phyloP scores from a whole-genome alignment of 53 echinoderm and acorn worm genomes.

The Paracentrotus lividus region DNA sequence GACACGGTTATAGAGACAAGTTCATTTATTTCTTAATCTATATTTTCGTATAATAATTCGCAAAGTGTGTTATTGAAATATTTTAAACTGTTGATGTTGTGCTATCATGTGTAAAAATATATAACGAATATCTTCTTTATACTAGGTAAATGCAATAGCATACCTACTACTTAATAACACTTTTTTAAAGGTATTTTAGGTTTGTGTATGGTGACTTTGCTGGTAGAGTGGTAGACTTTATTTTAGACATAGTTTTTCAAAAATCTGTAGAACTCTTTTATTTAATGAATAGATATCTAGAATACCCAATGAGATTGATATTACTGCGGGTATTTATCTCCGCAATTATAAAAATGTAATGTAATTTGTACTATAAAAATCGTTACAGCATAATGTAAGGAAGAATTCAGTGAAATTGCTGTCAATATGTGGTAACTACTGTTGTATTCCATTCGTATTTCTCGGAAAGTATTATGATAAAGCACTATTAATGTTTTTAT shows the following conservation, averaged over 20 bases:
- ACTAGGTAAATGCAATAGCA: not conserved
- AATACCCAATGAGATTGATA: not conserved
- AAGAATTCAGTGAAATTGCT: too few relatives aligned
- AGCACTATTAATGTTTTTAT: too few relatives aligned
- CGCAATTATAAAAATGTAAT: not conserved
- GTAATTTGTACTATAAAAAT: slow-evolving; percentile 14
- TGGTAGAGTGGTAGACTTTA: not conserved
- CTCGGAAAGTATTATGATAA: too few relatives aligned
- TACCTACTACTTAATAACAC: not conserved
- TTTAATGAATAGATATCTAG: not conserved
- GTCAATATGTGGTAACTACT: too few relatives aligned
- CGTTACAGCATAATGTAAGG: not conserved
- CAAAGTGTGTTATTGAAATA: not conserved
- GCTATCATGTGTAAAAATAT: not conserved
- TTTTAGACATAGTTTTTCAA: not conserved
- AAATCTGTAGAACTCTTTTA: not conserved
- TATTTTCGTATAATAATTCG: too few relatives aligned
- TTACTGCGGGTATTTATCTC: not conserved
- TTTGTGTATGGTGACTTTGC: not conserved
- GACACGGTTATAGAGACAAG: too few relatives aligned
- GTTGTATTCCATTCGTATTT: too few relatives aligned
- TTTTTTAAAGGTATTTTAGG: not conserved
- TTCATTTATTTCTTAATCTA: too few relatives aligned
- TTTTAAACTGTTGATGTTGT: not conserved
- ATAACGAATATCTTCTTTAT: slow-evolving; percentile 1